phyloP scores from a whole-genome alignment of 2,888 invertebrate species.

The Heliconius aoede region DNA sequence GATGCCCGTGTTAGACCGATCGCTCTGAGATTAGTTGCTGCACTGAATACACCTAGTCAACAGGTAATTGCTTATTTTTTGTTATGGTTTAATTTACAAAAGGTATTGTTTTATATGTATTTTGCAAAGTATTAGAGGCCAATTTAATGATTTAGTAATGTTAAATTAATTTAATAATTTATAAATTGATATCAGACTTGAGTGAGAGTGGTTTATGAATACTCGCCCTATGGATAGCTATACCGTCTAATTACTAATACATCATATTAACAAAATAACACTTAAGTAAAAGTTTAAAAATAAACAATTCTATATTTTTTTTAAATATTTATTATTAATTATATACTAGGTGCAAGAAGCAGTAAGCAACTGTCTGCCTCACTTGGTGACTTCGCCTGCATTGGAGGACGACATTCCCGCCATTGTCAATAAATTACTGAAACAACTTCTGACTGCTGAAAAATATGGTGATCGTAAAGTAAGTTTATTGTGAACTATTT shows the following conservation, averaged over 20 bases:
- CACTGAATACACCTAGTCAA: constrained; percentile 97
- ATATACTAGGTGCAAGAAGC: constrained; percentile 94
- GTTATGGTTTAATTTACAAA: no score
- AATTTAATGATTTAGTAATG: no score
- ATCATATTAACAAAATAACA: no score
- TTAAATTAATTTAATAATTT: no score
- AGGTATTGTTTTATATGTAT: no score
- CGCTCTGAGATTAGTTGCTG: constrained; percentile 93
- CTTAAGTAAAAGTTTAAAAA: no score
- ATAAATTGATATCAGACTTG: no score
- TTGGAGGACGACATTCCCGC: constrained; percentile 95
- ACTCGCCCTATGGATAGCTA: no score
- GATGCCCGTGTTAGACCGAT: constrained; percentile 97
- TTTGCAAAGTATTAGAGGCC: no score
- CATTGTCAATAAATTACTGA: constrained; percentile 93
- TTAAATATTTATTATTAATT: not conserved
- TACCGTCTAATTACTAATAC: no score
- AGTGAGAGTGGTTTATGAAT: no score
- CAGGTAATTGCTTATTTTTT: constrained; percentile 80
- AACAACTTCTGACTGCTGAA: constrained; percentile 93
- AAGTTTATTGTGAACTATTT: constrained; percentile 5
- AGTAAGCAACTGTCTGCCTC: constrained; percentile 97
- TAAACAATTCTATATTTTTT: not conserved
- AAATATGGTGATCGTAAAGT: constrained; percentile 93
- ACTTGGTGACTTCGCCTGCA: constrained; percentile 91